phyloP scores from a whole-genome alignment of 2,888 invertebrate genomes.

The Torymus texanus region DNA sequence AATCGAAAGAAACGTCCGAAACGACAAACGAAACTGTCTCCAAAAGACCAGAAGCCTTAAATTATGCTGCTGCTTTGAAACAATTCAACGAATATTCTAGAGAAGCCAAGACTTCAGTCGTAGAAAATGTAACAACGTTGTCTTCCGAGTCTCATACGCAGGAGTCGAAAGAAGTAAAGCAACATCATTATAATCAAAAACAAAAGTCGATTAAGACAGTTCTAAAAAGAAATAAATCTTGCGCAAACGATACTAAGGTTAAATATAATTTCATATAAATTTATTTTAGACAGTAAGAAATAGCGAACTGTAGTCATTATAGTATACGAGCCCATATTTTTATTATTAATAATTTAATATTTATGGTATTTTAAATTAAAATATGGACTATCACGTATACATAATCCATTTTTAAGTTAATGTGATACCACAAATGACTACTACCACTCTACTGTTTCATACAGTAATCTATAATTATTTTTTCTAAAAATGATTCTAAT shows the following conservation, averaged over 20 bases:
- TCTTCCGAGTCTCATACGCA: slow-evolving; percentile 45
- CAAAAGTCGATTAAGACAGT: slow-evolving; percentile 57
- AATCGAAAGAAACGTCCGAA: slow-evolving; percentile 34
- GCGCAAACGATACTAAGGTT: slow-evolving; percentile 45
- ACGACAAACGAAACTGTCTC: slow-evolving; percentile 10
- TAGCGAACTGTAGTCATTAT: too few species aligned
- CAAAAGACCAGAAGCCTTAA: slow-evolving; percentile 49
- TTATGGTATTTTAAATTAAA: too few species aligned
- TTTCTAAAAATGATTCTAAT: not conserved
- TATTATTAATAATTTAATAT: too few species aligned
- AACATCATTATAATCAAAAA: slow-evolving; percentile 48
- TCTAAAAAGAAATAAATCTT: slow-evolving; percentile 58
- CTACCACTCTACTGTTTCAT: too few species aligned
- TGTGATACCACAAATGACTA: too few species aligned
- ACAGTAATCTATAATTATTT: too few species aligned
- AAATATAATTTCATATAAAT: slow-evolving; percentile 11
- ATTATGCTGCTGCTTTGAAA: slow-evolving; percentile 47
- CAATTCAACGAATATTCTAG: slow-evolving; percentile 41
- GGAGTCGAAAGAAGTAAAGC: slow-evolving; percentile 47
- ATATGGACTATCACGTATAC: too few species aligned
- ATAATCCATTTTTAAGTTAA: too few species aligned
- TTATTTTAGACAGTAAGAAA: not conserved
- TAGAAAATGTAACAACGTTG: slow-evolving; percentile 46
- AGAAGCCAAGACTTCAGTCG: slow-evolving; percentile 36
- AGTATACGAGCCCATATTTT: too few species aligned